These are phyloP conservation scores for Upupa epops DNA, from an alignment of 2,113 vertebrate genomes.

Conservation along the genomic window DNA sequence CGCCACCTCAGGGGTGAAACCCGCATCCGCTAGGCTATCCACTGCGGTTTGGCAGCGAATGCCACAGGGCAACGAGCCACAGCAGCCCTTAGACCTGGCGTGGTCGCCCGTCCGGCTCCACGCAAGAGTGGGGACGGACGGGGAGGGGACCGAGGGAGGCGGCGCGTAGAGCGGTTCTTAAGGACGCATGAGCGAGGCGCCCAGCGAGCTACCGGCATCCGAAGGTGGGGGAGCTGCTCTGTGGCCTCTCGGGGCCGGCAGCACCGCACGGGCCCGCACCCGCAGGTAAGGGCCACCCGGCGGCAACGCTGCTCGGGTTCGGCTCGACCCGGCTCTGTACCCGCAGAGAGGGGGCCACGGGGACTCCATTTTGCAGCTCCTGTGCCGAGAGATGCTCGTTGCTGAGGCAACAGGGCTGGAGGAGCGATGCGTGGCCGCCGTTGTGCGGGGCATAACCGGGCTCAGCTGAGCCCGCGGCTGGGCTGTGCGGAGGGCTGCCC, in stretches of 20 bases:
- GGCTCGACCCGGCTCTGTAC: too few species aligned
- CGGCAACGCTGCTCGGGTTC: background rate
- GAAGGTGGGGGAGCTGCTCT: background rate
- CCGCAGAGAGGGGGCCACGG: background rate
- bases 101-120: too few species aligned
- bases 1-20: too few species aligned
- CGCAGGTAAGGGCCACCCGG: background rate
- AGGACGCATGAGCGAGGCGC: constrained; percentile 12
- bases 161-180: background rate
- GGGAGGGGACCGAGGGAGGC: background rate
- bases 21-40: background rate
- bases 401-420: too few species aligned
- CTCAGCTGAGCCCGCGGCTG: too few species aligned
- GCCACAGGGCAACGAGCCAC: too few species aligned
- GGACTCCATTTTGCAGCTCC: background rate
- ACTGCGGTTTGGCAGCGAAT: background rate
- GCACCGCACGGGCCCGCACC: background rate
- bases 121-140: background rate
- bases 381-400: too few species aligned
- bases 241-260: background rate
- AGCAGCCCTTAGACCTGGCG: too few species aligned
- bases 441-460: too few species aligned
- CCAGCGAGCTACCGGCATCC: background rate
- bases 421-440: too few species aligned
- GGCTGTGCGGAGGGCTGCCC: too few species aligned